Evolutionary conservation across 2,888 invertebrate species (phyloP).

Genomic region (Cephonodes hylas): DNA sequence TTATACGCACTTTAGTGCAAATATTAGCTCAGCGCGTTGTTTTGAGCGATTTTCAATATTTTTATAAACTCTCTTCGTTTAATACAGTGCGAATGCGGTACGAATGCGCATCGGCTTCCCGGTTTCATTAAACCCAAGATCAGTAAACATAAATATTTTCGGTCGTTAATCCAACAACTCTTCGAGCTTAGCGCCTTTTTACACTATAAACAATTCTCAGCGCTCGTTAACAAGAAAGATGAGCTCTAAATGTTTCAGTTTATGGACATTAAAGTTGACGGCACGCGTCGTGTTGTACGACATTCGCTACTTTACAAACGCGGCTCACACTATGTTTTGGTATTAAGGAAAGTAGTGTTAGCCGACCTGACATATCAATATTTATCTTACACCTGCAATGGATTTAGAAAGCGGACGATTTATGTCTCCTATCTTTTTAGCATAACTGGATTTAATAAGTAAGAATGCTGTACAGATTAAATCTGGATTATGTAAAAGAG

Average conservation of each 20-base stretch:
- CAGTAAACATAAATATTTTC: conserved; percentile 66
- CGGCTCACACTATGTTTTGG: conserved; percentile 8
- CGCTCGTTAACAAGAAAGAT: conserved; percentile 80
- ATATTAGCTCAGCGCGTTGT: conserved; percentile 44
- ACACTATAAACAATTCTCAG: conserved; percentile 74
- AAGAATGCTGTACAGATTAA: neutral
- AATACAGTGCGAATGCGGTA: conserved; percentile 20
- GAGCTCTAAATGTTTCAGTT: conserved; percentile 74
- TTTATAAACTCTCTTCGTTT: conserved; percentile 21
- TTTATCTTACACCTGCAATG: neutral
- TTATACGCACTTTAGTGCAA: conserved; percentile 55
- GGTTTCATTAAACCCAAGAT: conserved; percentile 41
- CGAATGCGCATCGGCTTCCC: conserved; percentile 30
- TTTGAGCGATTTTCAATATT: conserved; percentile 26
- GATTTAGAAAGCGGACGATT: neutral
- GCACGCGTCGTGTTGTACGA: conserved; percentile 63
- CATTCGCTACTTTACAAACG: conserved; percentile 33
- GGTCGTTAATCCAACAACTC: conserved; percentile 61
- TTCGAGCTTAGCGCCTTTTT: conserved; percentile 64
- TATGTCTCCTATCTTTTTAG: neutral
- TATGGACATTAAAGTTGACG: conserved; percentile 76
- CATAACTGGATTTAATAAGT: neutral
- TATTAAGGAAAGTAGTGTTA: conserved; percentile 4
- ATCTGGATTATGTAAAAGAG: neutral
- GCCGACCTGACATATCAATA: neutral